A percentile compares a stretch with the other conserved stretches of the same genome.
Conservation (phyloP, 2,113 vertebrate species). For the Heloderma charlesbogerti region DNA sequence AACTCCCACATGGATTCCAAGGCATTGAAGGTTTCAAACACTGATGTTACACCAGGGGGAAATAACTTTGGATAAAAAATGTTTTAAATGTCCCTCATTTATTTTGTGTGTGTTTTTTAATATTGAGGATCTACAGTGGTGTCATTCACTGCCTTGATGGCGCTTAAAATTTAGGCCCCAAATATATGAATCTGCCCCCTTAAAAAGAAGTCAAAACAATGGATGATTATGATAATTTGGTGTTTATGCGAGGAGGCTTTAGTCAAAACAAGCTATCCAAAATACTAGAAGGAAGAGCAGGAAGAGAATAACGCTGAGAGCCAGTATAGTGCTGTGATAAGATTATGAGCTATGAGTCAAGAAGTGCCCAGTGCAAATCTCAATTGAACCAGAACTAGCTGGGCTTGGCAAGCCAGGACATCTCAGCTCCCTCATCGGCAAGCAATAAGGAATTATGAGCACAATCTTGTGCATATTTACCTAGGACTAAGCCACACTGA, state of each 20-base stretch:
- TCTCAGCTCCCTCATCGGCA: neutral
- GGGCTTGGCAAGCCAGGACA: neutral
- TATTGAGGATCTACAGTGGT: neutral
- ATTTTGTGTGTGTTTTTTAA: too few relatives aligned
- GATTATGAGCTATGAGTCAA: neutral
- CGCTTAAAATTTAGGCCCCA: neutral
- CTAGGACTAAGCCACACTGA: too few relatives aligned
- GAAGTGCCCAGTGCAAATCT: neutral
- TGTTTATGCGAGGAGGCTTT: neutral
- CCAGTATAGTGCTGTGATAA: neutral
- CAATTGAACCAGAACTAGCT: neutral
- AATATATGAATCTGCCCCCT: neutral
- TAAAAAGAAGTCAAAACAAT: neutral
- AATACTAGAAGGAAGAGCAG: neutral
- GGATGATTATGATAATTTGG: too few relatives aligned
- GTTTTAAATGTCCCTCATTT: neutral
- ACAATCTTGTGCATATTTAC: neutral
- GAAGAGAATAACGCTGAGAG: neutral
- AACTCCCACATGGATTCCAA: neutral
- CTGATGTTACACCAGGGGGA: neutral
- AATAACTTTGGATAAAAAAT: neutral
- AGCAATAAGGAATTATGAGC: too few relatives aligned
- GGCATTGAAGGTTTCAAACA: neutral
- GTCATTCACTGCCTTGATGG: neutral
- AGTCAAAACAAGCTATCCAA: neutral